A percentile compares a stretch with the other conserved stretches of the same genome.
phyloP scores from a whole-genome alignment of 2,113 vertebrate species.

The Psittacula cyanocephala region DNA sequence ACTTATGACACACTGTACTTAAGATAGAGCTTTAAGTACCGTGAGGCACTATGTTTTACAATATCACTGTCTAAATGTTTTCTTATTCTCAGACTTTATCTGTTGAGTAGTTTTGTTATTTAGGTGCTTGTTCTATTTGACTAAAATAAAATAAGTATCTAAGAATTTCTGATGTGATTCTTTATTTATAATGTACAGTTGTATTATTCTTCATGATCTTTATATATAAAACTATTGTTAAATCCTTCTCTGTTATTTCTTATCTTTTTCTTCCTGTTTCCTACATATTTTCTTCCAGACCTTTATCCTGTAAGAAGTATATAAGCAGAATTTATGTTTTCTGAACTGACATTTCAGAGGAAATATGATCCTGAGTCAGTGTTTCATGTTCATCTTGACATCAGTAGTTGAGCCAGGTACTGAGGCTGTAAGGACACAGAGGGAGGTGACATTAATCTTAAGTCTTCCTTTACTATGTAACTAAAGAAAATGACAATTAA shows the following conservation, averaged over 20 bases:
- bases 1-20: neutral
- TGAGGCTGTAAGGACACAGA: neutral
- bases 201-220: neutral
- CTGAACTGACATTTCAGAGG: neutral
- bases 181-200: neutral
- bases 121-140: neutral
- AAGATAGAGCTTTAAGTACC: neutral
- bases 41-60: neutral
- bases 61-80: neutral
- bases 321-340: neutral
- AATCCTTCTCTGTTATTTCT: neutral
- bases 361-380: neutral
- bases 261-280: neutral
- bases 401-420: neutral
- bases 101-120: neutral
- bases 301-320: neutral
- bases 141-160: neutral
- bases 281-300: neutral
- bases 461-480: neutral
- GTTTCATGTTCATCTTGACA: neutral
- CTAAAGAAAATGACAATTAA: neutral
- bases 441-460: neutral
- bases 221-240: neutral
- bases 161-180: neutral
- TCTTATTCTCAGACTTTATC: neutral